phyloP scores from a whole-genome alignment of 2,888 invertebrate genomes.

The Pseudococcus longispinus region DNA sequence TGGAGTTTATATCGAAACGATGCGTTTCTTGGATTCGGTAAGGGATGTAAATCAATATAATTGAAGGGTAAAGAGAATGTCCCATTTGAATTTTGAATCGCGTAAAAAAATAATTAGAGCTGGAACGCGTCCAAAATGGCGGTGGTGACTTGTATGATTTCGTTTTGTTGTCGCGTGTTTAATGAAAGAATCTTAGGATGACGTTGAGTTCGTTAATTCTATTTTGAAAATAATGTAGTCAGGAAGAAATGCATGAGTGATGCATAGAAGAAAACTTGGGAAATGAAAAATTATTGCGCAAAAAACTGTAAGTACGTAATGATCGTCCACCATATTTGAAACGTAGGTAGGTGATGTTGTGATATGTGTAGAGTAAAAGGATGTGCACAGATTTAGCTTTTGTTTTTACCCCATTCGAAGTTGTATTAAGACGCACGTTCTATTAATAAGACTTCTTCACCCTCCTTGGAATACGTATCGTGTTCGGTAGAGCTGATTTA shows the following conservation, averaged over 20 bases:
- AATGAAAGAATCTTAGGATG: slow-evolving; percentile 10
- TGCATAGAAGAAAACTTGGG: not conserved
- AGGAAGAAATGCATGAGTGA: slow-evolving; percentile 36
- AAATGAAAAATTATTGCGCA: slow-evolving; percentile 14
- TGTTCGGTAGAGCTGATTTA: not conserved
- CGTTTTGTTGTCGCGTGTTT: slow-evolving; percentile 39
- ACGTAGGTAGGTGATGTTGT: not conserved
- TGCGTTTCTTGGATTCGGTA: not conserved
- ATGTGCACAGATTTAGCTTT: not conserved
- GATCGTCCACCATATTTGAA: not conserved
- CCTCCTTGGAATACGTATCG: not conserved
- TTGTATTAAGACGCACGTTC: not conserved
- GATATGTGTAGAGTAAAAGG: not conserved
- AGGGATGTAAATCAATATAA: slow-evolving; percentile 24
- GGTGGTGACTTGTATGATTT: slow-evolving; percentile 21
- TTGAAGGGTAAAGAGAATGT: not conserved
- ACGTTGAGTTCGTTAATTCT: slow-evolving; percentile 42
- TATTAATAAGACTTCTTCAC: slow-evolving; percentile 30
- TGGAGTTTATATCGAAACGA: not conserved
- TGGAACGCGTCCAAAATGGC: slow-evolving; percentile 11
- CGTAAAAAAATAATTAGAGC: slow-evolving; percentile 39
- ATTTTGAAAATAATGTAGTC: slow-evolving; percentile 23
- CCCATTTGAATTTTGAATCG: slow-evolving; percentile 1
- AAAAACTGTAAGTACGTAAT: not conserved
- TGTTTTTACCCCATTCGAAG: slow-evolving; percentile 32